Evolutionary conservation across 2,797 vertebrate species (phyloP).

Genomic region (Hephaestus fuliginosus): DNA sequence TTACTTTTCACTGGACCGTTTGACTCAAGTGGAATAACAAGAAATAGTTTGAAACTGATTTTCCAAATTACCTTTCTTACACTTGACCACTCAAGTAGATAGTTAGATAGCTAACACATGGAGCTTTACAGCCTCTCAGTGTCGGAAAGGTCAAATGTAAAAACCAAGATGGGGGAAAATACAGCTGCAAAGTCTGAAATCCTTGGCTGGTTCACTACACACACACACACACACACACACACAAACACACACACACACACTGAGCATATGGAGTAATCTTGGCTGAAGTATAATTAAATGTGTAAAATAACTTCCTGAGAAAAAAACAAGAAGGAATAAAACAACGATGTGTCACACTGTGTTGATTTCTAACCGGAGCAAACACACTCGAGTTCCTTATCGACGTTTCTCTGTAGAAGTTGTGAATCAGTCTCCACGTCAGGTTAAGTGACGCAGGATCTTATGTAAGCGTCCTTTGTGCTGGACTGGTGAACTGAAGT

Average conservation of each 20-base stretch:
- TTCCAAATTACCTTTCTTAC: slow-evolving; percentile 33
- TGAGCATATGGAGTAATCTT: no score
- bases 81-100: slow-evolving; percentile 35
- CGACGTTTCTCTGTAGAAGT: neutral
- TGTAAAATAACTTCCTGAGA: neutral
- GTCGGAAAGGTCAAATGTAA: slow-evolving; percentile 5
- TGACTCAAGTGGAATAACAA: slow-evolving; percentile 26
- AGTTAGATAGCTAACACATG: neutral
- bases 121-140: neutral
- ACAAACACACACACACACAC: neutral
- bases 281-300: no score
- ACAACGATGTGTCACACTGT: neutral
- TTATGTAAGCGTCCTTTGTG: slow-evolving; percentile 5
- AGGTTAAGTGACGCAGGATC: neutral
- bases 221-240: neutral
- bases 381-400: neutral
- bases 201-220: neutral
- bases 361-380: neutral
- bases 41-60: slow-evolving; percentile 47
- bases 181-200: slow-evolving; percentile 7
- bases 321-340: neutral
- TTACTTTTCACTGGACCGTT: slow-evolving; percentile 29
- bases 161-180: neutral
- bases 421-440: slow-evolving; percentile 13
- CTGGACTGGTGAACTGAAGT: neutral